Conservation (phyloP, 2,888 invertebrate species). For the Harpalus rufipes region DNA sequence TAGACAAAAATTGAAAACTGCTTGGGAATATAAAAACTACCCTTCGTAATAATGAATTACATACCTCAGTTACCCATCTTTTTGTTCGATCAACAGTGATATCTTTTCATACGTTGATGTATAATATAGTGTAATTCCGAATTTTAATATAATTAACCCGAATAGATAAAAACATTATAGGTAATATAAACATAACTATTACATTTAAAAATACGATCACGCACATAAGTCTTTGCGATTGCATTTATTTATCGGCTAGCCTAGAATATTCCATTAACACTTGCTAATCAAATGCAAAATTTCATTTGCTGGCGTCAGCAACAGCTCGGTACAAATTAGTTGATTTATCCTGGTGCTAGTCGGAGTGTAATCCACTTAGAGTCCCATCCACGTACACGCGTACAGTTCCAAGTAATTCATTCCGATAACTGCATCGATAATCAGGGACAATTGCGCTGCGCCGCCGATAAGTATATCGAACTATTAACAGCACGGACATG, state of each 20-base stretch:
- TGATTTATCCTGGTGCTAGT: slow-evolving; percentile 17
- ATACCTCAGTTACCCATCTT: too few species aligned
- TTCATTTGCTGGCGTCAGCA: background rate
- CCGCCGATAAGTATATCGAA: slow-evolving; percentile 33
- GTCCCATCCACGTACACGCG: background rate
- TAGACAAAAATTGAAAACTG: too few species aligned
- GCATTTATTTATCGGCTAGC: background rate
- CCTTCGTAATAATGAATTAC: too few species aligned
- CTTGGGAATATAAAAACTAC: too few species aligned
- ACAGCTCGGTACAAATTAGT: slow-evolving; percentile 39
- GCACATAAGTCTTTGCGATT: background rate
- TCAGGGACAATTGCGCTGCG: slow-evolving; percentile 41
- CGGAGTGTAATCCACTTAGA: slow-evolving; percentile 28
- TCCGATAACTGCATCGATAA: slow-evolving; percentile 51
- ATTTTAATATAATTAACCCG: too few species aligned
- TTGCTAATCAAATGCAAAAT: background rate
- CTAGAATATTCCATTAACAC: background rate
- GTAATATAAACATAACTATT: too few species aligned
- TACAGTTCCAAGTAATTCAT: slow-evolving; percentile 49
- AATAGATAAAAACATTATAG: too few species aligned
- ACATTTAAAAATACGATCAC: too few species aligned
- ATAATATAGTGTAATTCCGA: too few species aligned
- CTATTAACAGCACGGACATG: slow-evolving; percentile 26
- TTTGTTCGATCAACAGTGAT: too few species aligned
- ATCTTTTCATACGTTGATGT: too few species aligned